Evolutionary conservation across 30 jellyfish, hydroid and myxozoan species (phyloP).

Genomic region (Aurelia sp.): DNA sequence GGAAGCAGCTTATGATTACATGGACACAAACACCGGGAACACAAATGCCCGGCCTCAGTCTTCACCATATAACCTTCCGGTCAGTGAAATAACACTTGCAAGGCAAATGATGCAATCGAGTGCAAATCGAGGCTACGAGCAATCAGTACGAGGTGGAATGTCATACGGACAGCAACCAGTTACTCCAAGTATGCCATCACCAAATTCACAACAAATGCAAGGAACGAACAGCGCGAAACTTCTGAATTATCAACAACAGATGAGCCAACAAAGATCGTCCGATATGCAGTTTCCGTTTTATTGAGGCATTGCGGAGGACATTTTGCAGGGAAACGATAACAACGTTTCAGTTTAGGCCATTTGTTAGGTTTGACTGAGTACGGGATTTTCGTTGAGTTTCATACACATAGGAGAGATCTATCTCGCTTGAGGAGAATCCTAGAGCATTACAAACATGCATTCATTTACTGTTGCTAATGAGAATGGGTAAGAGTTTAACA

Average conservation of each 20-base stretch:
- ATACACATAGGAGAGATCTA: no score
- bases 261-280: constrained; percentile 53
- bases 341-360: no score
- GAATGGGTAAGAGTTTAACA: no score
- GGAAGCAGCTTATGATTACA: constrained; percentile 35
- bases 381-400: no score
- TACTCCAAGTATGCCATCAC: constrained; percentile 55
- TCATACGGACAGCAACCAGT: constrained; percentile 43
- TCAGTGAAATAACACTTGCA: constrained; percentile 61
- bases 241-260: constrained; percentile 41
- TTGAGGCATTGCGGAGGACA: not conserved
- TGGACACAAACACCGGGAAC: constrained; percentile 41
- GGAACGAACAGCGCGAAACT: constrained; percentile 23
- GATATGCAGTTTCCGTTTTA: constrained; percentile 74
- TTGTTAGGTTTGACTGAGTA: no score
- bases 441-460: no score
- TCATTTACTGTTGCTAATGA: no score
- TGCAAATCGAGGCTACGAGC: constrained; percentile 62
- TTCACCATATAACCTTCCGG: constrained; percentile 69
- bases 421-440: no score
- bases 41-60: constrained; percentile 57
- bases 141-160: constrained; percentile 47
- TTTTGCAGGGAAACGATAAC: no score
- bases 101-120: constrained; percentile 65
- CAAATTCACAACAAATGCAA: constrained; percentile 39